Conservation (phyloP, 2,888 invertebrate genomes). For the Drosophila silvestris region DNA sequence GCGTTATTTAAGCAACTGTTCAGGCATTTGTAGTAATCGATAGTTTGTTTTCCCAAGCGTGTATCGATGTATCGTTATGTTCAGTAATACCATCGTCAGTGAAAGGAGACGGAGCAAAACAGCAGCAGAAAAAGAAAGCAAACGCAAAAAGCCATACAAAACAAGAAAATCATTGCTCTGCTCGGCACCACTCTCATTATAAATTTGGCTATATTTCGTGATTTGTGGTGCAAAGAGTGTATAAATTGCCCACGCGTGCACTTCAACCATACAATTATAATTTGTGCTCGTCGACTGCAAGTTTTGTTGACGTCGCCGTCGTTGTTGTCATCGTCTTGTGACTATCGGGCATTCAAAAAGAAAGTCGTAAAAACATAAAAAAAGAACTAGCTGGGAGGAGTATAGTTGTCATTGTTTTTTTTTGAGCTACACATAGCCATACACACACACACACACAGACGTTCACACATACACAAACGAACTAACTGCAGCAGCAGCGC, state of each 20-base stretch:
- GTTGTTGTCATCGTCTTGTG: constrained; percentile 73
- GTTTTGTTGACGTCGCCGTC: constrained; percentile 66
- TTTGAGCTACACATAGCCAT: constrained; percentile 19
- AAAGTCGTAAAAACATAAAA: constrained; percentile 73
- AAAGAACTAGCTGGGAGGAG: constrained; percentile 66
- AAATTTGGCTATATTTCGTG: constrained; percentile 52
- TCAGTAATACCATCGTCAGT: constrained; percentile 41
- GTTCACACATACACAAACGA: constrained; percentile 45
- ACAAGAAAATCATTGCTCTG: constrained; percentile 61
- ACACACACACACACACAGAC: constrained; percentile 18
- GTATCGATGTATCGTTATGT: constrained; percentile 38
- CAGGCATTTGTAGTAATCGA: constrained; percentile 12
- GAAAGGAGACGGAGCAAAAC: constrained; percentile 57
- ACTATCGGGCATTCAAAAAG: constrained; percentile 71
- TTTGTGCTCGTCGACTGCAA: constrained; percentile 36
- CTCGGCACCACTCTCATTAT: constrained; percentile 44
- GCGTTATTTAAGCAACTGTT: neutral
- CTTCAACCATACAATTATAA: constrained; percentile 10
- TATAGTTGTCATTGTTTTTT: constrained; percentile 50
- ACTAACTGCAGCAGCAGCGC: constrained; percentile 48
- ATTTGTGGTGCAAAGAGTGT: constrained; percentile 52
- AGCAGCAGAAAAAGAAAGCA: constrained; percentile 62
- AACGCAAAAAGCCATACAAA: constrained; percentile 64
- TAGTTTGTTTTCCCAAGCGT: neutral
- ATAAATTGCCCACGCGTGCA: constrained; percentile 34